phyloP scores from a whole-genome alignment of 2,888 invertebrate genomes.

The Xestia xanthographa region DNA sequence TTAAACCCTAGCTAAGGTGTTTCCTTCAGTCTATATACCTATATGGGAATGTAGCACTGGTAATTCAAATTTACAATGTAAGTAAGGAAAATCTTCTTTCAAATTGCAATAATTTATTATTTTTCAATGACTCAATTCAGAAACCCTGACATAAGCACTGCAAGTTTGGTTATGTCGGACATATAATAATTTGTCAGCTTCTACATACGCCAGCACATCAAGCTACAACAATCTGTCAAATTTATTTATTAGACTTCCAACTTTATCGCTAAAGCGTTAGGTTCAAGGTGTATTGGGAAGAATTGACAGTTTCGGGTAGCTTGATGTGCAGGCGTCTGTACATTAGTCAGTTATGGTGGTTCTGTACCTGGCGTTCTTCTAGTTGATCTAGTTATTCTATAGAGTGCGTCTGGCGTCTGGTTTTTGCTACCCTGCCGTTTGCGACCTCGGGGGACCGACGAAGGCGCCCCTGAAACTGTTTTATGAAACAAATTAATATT shows the following conservation, averaged over 20 bases:
- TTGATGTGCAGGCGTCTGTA: too few relatives aligned
- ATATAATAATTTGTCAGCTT: background rate
- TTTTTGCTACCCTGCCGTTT: constrained; percentile 13
- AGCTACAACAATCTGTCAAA: too few relatives aligned
- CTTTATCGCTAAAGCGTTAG: too few relatives aligned
- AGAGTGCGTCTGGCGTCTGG: background rate
- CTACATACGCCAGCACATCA: too few relatives aligned
- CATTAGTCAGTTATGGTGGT: background rate
- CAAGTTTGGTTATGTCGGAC: background rate
- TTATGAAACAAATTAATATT: background rate
- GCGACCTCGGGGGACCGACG: background rate
- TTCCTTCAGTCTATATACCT: background rate
- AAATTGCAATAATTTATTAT: background rate
- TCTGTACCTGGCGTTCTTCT: constrained; percentile 15
- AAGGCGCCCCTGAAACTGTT: background rate
- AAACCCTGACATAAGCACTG: background rate
- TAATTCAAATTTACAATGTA: background rate
- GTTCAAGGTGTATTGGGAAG: too few relatives aligned
- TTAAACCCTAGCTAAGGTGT: background rate
- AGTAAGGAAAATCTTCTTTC: background rate
- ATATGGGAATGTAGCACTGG: background rate
- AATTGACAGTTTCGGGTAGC: too few relatives aligned
- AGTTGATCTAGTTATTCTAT: too few relatives aligned
- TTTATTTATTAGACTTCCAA: too few relatives aligned
- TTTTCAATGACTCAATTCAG: background rate